phyloP scores from a whole-genome alignment of 1,140 invertebrate genomes.

The Hyles euphorbiae region DNA sequence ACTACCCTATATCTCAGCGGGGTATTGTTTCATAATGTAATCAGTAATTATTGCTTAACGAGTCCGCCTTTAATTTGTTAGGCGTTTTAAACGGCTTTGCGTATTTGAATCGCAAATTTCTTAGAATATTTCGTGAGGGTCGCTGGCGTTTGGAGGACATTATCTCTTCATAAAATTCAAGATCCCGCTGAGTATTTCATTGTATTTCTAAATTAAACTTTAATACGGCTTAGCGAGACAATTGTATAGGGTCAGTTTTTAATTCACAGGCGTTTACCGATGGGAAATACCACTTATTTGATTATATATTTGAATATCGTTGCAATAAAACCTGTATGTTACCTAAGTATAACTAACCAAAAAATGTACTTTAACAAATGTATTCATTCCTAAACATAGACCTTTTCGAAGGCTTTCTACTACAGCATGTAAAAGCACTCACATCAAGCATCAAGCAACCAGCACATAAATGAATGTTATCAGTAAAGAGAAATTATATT shows the following conservation, averaged over 20 bases:
- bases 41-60: constrained; percentile 72
- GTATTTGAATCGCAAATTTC: constrained; percentile 75
- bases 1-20: constrained; percentile 26
- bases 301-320: too few species aligned
- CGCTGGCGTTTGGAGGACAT: constrained; percentile 65
- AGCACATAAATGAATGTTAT: too few species aligned
- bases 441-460: too few species aligned
- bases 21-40: constrained; percentile 68
- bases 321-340: too few species aligned
- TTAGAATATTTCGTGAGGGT: constrained; percentile 73
- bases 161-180: constrained; percentile 74
- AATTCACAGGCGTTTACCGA: background rate
- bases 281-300: too few species aligned
- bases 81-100: constrained; percentile 73
- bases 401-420: too few species aligned
- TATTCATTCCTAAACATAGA: too few species aligned
- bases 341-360: too few species aligned
- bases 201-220: constrained; percentile 57
- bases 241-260: constrained; percentile 10
- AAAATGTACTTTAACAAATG: too few species aligned
- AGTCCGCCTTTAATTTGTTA: constrained; percentile 74
- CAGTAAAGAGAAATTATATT: too few species aligned
- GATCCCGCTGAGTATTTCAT: constrained; percentile 58
- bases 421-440: too few species aligned
- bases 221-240: constrained; percentile 23